Conservation (phyloP, 2,888 invertebrate species). For the Metopia argyrocephala region DNA sequence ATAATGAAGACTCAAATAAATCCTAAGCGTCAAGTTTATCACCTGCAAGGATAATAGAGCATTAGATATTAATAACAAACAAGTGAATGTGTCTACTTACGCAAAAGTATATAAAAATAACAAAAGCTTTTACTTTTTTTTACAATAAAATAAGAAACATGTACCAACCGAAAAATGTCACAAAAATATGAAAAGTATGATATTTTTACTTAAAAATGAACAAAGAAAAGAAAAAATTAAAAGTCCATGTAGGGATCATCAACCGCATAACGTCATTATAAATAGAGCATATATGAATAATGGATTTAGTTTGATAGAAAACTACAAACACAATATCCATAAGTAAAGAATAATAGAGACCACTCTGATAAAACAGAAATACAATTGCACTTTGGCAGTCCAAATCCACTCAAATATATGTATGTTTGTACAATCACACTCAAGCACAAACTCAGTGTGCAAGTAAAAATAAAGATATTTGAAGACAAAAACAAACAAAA, state of each 20-base stretch:
- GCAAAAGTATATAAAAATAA: background rate
- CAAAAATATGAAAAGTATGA: constrained; percentile 32
- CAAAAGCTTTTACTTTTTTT: too few relatives aligned
- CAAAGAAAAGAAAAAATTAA: background rate
- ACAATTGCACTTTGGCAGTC: constrained; percentile 19
- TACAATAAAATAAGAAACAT: too few relatives aligned
- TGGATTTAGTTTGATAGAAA: constrained; percentile 21
- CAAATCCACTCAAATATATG: background rate
- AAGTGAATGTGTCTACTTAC: background rate
- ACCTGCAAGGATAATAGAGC: background rate
- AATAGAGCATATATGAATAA: constrained; percentile 19
- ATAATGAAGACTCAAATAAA: background rate
- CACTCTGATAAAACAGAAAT: constrained; percentile 1
- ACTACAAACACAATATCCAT: constrained; percentile 14
- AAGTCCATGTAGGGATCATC: constrained; percentile 39
- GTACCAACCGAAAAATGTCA: too few relatives aligned
- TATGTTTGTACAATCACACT: background rate
- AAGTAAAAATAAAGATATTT: background rate
- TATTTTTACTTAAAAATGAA: too few relatives aligned
- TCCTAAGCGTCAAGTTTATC: background rate
- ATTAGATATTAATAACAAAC: background rate
- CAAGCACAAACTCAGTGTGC: background rate
- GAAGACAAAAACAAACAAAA: background rate
- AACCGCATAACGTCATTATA: constrained; percentile 1
- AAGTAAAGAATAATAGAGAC: background rate